Evolutionary conservation across 30 jellyfish, hydroid and myxozoan genomes (phyloP).

Genomic region (Turritopsis rubra): DNA sequence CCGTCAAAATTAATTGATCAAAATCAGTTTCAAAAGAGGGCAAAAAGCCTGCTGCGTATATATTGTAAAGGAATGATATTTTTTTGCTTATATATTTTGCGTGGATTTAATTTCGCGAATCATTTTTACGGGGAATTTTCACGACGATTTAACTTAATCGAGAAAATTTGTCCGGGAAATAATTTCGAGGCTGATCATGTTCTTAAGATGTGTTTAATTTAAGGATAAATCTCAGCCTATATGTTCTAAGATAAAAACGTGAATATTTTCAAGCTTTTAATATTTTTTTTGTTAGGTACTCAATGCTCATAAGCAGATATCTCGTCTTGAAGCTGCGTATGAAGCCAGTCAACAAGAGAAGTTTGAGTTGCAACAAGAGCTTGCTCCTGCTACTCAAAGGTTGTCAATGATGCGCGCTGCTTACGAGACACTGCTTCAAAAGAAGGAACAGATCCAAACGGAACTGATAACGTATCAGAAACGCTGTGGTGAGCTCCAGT

Average conservation of each 20-base stretch:
- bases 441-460: conserved; percentile 87
- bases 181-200: too few species aligned
- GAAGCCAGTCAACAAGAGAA: conserved; percentile 98
- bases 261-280: background rate
- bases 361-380: conserved; percentile 95
- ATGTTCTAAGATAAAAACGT: too few species aligned
- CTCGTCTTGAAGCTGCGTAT: conserved; percentile 98
- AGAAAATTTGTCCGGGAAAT: too few species aligned
- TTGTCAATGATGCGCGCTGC: conserved; percentile 95
- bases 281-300: conserved; percentile 31
- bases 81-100: too few species aligned
- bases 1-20: background rate
- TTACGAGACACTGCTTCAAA: conserved; percentile 93
- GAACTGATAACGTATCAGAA: conserved; percentile 74
- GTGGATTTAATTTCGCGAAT: too few species aligned
- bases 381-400: conserved; percentile 98
- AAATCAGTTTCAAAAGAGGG: too few species aligned
- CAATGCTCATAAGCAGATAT: conserved; percentile 87
- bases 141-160: too few species aligned
- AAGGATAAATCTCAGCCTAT: too few species aligned
- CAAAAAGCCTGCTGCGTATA: too few species aligned
- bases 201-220: too few species aligned
- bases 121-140: too few species aligned
- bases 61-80: too few species aligned
- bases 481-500: conserved; percentile 75